Evolutionary conservation across 2,888 invertebrate species (phyloP).

Genomic region (Nemurella pictetii): DNA sequence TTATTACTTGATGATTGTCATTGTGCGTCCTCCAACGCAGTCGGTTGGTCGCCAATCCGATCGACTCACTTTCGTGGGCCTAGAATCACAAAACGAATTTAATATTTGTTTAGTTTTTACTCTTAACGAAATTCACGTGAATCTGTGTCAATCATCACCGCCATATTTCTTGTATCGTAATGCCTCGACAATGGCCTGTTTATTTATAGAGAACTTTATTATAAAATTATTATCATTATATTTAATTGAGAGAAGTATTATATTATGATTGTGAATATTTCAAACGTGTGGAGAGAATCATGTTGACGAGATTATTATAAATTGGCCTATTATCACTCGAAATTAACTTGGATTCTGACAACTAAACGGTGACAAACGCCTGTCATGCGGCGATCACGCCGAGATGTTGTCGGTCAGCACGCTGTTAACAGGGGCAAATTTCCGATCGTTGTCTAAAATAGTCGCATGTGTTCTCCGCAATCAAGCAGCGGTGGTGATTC

Average conservation of each 20-base stretch:
- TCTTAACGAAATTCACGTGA: background rate
- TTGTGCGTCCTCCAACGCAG: background rate
- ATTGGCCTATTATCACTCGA: no score
- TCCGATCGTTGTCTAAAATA: no score
- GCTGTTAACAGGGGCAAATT: background rate
- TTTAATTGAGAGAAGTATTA: slow-evolving; percentile 16
- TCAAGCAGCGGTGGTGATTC: no score
- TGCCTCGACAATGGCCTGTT: slow-evolving; percentile 2
- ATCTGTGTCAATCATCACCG: background rate
- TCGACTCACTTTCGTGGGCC: background rate
- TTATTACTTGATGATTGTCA: background rate
- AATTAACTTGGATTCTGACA: no score
- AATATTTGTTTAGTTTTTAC: slow-evolving; percentile 8
- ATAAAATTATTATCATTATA: slow-evolving; percentile 14
- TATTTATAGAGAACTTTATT: background rate
- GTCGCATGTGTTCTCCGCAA: no score
- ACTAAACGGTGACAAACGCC: no score
- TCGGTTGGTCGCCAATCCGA: background rate
- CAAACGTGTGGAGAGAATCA: background rate
- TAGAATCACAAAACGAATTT: background rate
- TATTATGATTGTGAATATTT: background rate
- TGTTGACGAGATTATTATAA: no score
- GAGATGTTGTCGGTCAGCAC: background rate
- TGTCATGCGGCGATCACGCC: background rate
- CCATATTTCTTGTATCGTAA: slow-evolving; percentile 15